Base-by-base conservation (phyloP, 1,140 invertebrate genomes). In the Elysia chlorotica region DNA sequence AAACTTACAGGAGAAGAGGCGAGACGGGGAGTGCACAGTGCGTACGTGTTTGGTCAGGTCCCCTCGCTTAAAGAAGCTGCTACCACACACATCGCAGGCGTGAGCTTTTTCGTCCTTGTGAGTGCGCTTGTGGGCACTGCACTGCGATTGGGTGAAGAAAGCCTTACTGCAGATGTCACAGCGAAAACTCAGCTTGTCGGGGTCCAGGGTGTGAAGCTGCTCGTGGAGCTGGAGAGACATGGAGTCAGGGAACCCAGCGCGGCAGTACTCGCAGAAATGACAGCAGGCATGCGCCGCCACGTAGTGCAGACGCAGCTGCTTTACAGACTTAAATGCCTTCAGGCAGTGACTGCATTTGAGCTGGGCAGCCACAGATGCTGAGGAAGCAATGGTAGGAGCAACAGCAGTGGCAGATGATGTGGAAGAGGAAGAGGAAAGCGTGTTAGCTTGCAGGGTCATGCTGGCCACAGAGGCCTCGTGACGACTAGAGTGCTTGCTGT, bases 141-240 rank as follows among this genome's bases (percentile, higher is more conserved):
- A 82, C 28, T 89, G 87, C 68, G 89, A 88, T 79, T 88, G 88
- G 53, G 90, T 90, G 79, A 90, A 90, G 78, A 91, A 91, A 0
- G 89, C 87, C 83, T 90, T 90, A 71, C 87, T 88, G 78, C 91
- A 91, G 54, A 89, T 87, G 78, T 89, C 80, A 75, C 91, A 92
- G 2, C 87, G 86, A 56, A 74, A 75, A 19, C 72, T 62, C 25
- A 73, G 68, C 38, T 73, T 72, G 25, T 69, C 67, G 10, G 71
- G 59, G 4, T 75, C 72, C 10, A 65, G 6, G 4, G 59, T 71
- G 61, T 78, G 77, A 0, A 61, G 35, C 28, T 68, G 61, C 19
- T 76, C 74, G 65, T 78, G 77, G 1, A 62, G 23, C 65, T 76
- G 68, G 17, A 78, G 57, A n/a, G 68, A 65, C 31, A 57, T 31